Base-by-base conservation (phyloP, 2,888 invertebrate species). In the Melitaea athalia region DNA sequence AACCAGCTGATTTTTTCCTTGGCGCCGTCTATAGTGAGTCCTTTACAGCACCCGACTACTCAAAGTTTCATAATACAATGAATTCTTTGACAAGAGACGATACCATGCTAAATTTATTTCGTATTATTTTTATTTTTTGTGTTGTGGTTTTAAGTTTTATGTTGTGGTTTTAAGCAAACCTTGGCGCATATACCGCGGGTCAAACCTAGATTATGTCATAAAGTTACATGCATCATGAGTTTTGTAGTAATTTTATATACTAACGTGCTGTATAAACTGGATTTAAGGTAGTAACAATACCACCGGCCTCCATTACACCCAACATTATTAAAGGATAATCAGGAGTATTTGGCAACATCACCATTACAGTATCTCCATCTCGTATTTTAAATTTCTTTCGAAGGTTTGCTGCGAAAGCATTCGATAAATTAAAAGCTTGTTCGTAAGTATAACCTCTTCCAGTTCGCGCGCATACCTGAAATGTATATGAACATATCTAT, bases 261-360 rank as follows among this genome's bases (percentile, higher is more conserved):
- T 89, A 79, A 94, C 94, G 92, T 55, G 94, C 88, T 45, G 95
- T 97, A 78, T 97, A 97, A 70, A 94, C 82, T 0, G 97, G 96
- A 88, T 97, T 97, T 8, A 97, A 91, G 0, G 96, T 95, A 0
- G 96, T 96, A 4, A 95, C 93, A 12, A 94, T 79, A 1, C 95
- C 88, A 0, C 96, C 96, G 55, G 96, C 96, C 77, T 95, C 95
- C 43, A 96, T 77, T 42, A 94, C 92, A 0, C 96, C 97, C 78
- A 96, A 79, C 11, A 94, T 82, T 1, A 94, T 93, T 14, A 96
- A 87, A 0, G 95, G 94, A 79, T 94, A 96, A 84, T 97, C 97
- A 0, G 97, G 97, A 33, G 95, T 78, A 82, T 97, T 97, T 0
- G 96, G 96, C 66, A 97, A 80, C 78, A 96, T 94, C 7, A 97